Conservation (phyloP, 2,113 vertebrate genomes). For the Antennarius striatus region DNA sequence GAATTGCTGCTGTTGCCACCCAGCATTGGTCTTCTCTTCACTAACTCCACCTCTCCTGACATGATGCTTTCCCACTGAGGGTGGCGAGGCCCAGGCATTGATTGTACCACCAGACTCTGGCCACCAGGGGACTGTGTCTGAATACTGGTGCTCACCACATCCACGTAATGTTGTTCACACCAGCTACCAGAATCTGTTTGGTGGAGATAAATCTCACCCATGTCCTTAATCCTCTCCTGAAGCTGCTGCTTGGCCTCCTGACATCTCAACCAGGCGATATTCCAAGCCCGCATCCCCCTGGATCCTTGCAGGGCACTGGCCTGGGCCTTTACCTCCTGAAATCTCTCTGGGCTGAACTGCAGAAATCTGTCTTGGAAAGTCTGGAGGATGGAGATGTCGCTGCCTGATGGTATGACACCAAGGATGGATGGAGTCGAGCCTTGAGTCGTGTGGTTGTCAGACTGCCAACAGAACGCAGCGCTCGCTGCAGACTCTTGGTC, state of each 20-base stretch:
- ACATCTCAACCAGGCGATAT: conserved; percentile 75
- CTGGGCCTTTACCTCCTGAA: conserved; percentile 83
- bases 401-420: background rate
- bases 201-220: conserved; percentile 47
- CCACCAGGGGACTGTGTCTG: conserved; percentile 52
- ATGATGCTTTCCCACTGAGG: conserved; percentile 58
- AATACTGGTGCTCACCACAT: conserved; percentile 55
- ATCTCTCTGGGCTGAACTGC: conserved; percentile 75
- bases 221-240: conserved; percentile 76
- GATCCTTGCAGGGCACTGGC: conserved; percentile 73
- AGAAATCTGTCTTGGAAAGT: conserved; percentile 80
- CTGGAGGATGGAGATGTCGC: conserved; percentile 68
- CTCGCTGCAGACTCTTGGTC: conserved; percentile 6
- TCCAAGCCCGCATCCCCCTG: conserved; percentile 82
- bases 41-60: conserved; percentile 50
- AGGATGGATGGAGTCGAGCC: conserved; percentile 7
- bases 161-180: conserved; percentile 54
- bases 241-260: conserved; percentile 80
- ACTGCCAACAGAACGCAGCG: background rate
- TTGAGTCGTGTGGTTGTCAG: conserved; percentile 4
- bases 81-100: conserved; percentile 57
- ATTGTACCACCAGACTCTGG: conserved; percentile 62
- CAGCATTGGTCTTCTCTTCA: conserved; percentile 43
- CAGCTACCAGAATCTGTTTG: conserved; percentile 24
- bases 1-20: conserved; percentile 18